Evolutionary conservation across 1,140 invertebrate species (phyloP).

Genomic region (Cydia pomonella): DNA sequence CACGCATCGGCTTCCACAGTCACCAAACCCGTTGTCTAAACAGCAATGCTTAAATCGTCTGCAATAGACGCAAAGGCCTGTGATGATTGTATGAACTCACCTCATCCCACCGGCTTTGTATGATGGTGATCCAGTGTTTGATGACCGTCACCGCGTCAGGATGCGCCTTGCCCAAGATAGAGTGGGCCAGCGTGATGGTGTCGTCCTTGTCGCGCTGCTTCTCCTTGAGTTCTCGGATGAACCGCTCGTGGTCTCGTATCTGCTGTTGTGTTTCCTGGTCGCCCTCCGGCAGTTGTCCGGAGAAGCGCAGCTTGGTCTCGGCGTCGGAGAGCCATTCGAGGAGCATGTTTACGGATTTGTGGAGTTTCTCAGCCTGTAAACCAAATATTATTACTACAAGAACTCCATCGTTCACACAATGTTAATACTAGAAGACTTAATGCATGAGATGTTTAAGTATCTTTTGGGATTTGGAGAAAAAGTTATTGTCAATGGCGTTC

Average conservation of each 20-base stretch:
- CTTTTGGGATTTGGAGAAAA: too few relatives aligned
- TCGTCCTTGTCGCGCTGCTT: slow-evolving; percentile 94
- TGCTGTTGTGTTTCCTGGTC: slow-evolving; percentile 93
- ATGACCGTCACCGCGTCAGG: slow-evolving; percentile 96
- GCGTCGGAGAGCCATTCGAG: slow-evolving; percentile 98
- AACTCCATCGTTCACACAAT: too few relatives aligned
- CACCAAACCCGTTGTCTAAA: too few relatives aligned
- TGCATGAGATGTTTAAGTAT: too few relatives aligned
- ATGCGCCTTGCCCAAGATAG: slow-evolving; percentile 94
- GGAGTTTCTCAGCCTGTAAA: slow-evolving; percentile 92
- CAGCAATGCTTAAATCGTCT: too few relatives aligned
- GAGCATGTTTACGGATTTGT: slow-evolving; percentile 95
- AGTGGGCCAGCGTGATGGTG: slow-evolving; percentile 93
- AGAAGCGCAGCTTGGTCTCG: slow-evolving; percentile 95
- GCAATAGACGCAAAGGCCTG: too few relatives aligned
- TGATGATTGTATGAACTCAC: too few relatives aligned
- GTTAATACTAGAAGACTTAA: too few relatives aligned
- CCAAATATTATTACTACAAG: too few relatives aligned
- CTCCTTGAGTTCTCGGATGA: slow-evolving; percentile 90
- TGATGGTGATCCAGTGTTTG: slow-evolving; percentile 98
- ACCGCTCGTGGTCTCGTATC: slow-evolving; percentile 90
- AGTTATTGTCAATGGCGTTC: too few relatives aligned
- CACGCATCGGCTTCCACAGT: too few relatives aligned
- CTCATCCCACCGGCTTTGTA: slow-evolving; percentile 98
- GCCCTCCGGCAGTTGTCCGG: slow-evolving; percentile 93